Percentiles rank a stretch among this genome's conserved stretches.
These are phyloP conservation scores for Fregetta grallaria DNA, from an alignment of 2,113 vertebrate species.

Conservation along the genomic window DNA sequence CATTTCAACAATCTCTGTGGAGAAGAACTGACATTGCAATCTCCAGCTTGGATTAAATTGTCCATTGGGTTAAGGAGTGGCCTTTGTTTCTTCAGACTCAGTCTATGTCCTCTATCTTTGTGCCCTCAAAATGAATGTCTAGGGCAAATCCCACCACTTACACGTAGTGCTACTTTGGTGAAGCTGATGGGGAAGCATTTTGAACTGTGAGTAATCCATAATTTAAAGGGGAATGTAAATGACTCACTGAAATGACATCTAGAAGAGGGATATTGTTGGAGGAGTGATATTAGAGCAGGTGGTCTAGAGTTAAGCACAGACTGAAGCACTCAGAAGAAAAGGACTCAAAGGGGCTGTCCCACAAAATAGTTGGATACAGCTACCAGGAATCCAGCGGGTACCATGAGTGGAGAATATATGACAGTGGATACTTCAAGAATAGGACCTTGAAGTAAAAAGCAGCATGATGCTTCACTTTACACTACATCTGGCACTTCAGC, in stretches of 20 bases:
- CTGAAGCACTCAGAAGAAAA: neutral
- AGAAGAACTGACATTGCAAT: neutral
- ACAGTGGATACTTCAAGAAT: neutral
- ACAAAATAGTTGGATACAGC: neutral
- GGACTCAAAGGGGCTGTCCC: neutral
- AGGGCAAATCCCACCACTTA: neutral
- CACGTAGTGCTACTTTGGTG: neutral
- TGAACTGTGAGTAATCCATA: neutral
- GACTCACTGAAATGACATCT: neutral
- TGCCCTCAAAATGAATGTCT: neutral
- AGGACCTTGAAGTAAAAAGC: neutral
- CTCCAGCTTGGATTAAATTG: neutral
- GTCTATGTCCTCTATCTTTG: neutral
- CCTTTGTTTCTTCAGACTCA: neutral
- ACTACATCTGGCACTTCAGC: neutral
- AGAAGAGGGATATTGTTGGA: neutral
- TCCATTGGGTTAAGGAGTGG: neutral
- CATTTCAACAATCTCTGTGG: neutral
- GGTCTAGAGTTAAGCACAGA: neutral
- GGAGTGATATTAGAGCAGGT: neutral
- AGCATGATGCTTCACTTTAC: neutral
- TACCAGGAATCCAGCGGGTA: neutral
- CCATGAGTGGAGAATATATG: neutral
- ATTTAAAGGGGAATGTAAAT: neutral
- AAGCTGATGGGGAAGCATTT: neutral